Conservation (phyloP, 2,888 invertebrate species). For the Ephialtes manifestator region DNA sequence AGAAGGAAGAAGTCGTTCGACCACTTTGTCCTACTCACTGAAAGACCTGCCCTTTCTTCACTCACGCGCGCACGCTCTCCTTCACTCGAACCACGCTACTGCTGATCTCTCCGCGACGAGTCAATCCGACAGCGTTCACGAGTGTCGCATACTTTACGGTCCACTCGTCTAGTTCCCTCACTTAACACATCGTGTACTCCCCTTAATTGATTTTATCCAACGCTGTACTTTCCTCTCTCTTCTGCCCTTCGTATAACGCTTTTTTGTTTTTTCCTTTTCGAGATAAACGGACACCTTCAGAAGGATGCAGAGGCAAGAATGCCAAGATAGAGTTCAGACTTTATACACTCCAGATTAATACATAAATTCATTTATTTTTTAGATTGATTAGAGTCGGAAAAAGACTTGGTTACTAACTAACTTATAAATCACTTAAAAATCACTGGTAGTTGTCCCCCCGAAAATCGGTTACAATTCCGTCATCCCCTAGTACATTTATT, state of each 20-base stretch:
- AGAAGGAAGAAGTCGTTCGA: constrained; percentile 82
- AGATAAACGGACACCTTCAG: too few relatives aligned
- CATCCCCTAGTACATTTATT: too few relatives aligned
- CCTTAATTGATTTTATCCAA: constrained; percentile 66
- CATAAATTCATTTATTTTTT: too few relatives aligned
- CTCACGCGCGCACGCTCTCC: constrained; percentile 51
- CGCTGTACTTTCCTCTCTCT: constrained; percentile 11
- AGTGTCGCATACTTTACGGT: constrained; percentile 71
- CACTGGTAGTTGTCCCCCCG: too few relatives aligned
- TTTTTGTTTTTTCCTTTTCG: not conserved
- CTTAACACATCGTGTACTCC: constrained; percentile 41
- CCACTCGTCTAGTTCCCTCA: constrained; percentile 39
- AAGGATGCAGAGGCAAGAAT: not conserved
- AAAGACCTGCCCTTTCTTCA: constrained; percentile 51
- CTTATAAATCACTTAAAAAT: too few relatives aligned
- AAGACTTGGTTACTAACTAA: too few relatives aligned
- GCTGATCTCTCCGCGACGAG: constrained; percentile 61
- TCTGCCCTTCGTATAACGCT: not conserved
- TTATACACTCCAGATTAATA: not conserved
- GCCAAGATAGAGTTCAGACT: too few relatives aligned
- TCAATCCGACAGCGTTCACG: constrained; percentile 67
- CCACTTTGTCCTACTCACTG: constrained; percentile 83
- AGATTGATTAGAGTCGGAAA: too few relatives aligned
- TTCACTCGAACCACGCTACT: constrained; percentile 54
- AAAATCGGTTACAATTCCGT: too few relatives aligned